These are phyloP conservation scores for Leptodactylus fuscus DNA, from an alignment of 2,113 vertebrate genomes.

Conservation along the genomic window DNA sequence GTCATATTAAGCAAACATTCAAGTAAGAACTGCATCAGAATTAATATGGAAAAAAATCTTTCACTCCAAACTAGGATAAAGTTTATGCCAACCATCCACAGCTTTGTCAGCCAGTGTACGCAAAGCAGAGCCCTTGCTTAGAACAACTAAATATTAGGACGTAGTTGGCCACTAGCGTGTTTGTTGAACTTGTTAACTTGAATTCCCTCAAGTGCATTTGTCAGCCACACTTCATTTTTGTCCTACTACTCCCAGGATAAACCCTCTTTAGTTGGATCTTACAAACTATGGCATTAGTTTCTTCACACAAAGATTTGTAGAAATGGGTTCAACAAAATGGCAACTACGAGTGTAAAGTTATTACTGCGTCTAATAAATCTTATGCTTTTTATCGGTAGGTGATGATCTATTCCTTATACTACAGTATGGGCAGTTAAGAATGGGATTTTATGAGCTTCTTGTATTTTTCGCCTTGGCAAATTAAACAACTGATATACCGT, in stretches of 20 bases:
- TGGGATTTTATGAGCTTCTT: no score
- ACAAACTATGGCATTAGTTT: no score
- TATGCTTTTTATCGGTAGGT: background rate
- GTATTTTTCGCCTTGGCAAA: no score
- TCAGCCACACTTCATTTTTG: background rate
- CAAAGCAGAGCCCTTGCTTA: slow-evolving; percentile 35
- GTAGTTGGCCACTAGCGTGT: background rate
- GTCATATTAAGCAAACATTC: slow-evolving; percentile 47
- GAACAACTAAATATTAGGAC: slow-evolving; percentile 22
- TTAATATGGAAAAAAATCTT: slow-evolving; percentile 35
- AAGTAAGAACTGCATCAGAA: slow-evolving; percentile 39
- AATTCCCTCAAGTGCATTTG: background rate
- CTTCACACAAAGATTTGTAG: background rate
- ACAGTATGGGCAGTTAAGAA: no score
- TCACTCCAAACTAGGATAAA: slow-evolving; percentile 54
- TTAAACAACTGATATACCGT: no score
- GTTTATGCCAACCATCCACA: slow-evolving; percentile 45
- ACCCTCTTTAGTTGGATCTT: background rate
- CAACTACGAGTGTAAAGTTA: background rate
- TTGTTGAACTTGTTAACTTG: background rate
- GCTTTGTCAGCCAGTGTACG: slow-evolving; percentile 42
- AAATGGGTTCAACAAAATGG: background rate
- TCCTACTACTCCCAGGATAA: background rate
- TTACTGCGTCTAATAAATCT: no score
- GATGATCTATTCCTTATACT: no score